Conservation (phyloP, 2,113 vertebrate species). For the Numenius arquata region DNA sequence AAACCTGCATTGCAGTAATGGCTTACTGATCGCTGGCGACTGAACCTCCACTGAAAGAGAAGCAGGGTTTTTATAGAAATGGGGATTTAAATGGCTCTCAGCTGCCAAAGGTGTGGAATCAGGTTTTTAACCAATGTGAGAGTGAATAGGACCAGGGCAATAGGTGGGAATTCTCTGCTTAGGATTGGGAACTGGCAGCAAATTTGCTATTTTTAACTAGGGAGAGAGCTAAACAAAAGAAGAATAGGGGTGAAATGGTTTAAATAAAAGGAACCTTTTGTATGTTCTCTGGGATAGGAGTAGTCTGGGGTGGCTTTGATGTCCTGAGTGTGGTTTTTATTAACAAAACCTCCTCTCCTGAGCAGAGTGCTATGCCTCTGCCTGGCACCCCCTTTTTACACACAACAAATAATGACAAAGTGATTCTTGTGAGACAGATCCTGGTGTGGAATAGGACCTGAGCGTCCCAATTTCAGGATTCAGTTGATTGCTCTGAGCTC, state of each 20-base stretch:
- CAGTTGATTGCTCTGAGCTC: neutral
- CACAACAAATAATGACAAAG: neutral
- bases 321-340: neutral
- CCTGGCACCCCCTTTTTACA: neutral
- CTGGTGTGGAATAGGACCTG: neutral
- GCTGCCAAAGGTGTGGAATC: neutral
- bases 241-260: neutral
- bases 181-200: neutral
- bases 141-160: neutral
- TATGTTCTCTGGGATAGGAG: neutral
- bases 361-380: neutral
- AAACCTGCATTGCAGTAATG: neutral
- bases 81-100: neutral
- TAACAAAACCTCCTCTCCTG: neutral
- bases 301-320: neutral
- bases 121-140: neutral
- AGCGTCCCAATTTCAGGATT: neutral
- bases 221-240: neutral
- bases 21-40: neutral
- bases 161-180: neutral
- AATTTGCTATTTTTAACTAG: neutral
- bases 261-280: neutral
- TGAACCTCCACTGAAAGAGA: neutral
- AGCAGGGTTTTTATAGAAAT: neutral
- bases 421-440: neutral